A percentile compares a stretch with the other conserved stretches of the same genome.
Evolutionary conservation across 2,797 vertebrate species (phyloP).

Genomic region (Holocentrus rufus): DNA sequence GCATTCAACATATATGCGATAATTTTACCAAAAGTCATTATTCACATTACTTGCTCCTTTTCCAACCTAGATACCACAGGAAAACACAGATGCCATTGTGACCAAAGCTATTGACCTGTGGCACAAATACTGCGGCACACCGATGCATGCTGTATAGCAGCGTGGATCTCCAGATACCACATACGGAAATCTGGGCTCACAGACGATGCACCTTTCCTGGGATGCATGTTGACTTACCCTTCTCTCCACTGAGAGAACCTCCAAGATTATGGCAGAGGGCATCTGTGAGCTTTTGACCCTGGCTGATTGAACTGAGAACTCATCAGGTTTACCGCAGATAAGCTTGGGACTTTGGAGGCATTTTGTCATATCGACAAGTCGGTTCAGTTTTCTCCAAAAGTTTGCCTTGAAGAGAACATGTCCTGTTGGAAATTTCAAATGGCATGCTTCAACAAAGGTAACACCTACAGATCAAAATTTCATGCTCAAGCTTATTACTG

Average conservation of each 20-base stretch:
- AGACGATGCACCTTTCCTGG: conserved; percentile 22
- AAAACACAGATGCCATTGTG: conserved; percentile 96
- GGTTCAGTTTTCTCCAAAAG: conserved; percentile 6
- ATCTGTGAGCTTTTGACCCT: neutral
- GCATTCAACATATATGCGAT: too few relatives aligned
- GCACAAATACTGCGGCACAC: conserved; percentile 95
- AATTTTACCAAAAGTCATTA: neutral
- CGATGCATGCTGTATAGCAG: conserved; percentile 82
- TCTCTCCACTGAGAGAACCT: neutral
- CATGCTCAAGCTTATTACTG: neutral
- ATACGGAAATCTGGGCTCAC: neutral
- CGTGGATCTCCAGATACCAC: neutral
- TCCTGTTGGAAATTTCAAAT: neutral
- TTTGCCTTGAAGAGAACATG: neutral
- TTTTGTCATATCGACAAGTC: neutral
- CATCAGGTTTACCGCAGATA: conserved; percentile 17
- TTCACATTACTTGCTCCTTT: neutral
- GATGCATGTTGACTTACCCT: conserved; percentile 7
- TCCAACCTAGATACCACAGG: conserved; percentile 90
- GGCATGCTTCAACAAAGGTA: too few relatives aligned
- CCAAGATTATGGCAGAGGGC: neutral
- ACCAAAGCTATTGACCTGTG: conserved; percentile 97
- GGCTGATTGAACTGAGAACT: conserved; percentile 33
- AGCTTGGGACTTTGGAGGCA: conserved; percentile 1
- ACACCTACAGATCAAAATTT: neutral